Percentiles rank a stretch among this genome's conserved stretches.
phyloP scores from a whole-genome alignment of 2,888 invertebrate species.

The Habrosyne pyritoides region DNA sequence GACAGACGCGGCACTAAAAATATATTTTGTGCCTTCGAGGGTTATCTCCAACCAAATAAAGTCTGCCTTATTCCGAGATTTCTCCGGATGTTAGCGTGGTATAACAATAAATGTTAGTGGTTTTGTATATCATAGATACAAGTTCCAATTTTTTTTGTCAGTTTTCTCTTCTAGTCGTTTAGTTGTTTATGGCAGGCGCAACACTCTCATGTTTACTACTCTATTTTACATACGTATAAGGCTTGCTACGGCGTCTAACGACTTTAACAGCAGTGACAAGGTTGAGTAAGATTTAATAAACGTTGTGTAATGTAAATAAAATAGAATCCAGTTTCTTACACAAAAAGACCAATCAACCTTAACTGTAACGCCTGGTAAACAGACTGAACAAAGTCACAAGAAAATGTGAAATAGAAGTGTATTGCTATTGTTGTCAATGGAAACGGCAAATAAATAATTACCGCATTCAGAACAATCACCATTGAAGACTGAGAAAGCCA shows the following conservation, averaged over 20 bases:
- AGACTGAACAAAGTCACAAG: neutral
- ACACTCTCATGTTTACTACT: neutral
- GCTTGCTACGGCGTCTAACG: neutral
- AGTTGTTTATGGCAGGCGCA: neutral
- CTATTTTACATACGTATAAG: neutral
- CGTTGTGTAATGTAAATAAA: neutral
- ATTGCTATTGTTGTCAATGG: conserved; percentile 19
- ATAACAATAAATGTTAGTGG: no score
- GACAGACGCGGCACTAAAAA: no score
- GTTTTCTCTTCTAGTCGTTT: no score
- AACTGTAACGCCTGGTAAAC: neutral
- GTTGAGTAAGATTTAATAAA: neutral
- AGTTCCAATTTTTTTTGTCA: no score
- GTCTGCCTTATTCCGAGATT: no score
- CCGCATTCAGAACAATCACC: conserved; percentile 32
- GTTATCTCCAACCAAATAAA: no score
- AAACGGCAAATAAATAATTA: conserved; percentile 16
- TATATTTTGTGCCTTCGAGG: no score
- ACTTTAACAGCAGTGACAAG: neutral
- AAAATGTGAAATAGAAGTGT: neutral
- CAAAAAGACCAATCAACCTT: neutral
- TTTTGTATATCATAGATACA: no score
- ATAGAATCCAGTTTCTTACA: neutral
- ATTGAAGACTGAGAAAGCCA: conserved; percentile 42
- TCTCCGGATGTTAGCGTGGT: no score